Evolutionary conservation across 2,888 invertebrate species (phyloP).

Genomic region (Auanema sp.): DNA sequence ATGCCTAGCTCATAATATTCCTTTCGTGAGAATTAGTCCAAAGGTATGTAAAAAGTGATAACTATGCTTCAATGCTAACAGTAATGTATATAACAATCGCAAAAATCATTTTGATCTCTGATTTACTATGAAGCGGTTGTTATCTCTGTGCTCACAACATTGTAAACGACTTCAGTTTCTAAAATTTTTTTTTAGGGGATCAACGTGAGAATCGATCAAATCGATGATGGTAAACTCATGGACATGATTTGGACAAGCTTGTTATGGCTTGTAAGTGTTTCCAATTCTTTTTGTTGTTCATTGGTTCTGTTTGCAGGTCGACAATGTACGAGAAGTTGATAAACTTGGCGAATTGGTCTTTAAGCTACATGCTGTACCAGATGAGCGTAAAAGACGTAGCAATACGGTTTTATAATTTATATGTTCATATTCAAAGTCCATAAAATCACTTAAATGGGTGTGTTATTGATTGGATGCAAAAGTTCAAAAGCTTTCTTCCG

Average conservation of each 20-base stretch:
- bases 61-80: too few relatives aligned
- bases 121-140: too few relatives aligned
- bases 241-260: slow-evolving; percentile 59
- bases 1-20: slow-evolving; percentile 54
- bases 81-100: too few relatives aligned
- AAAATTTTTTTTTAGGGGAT: slow-evolving; percentile 32
- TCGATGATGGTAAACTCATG: slow-evolving; percentile 57
- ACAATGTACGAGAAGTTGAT: slow-evolving; percentile 43
- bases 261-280: slow-evolving; percentile 38
- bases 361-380: slow-evolving; percentile 39
- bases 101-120: too few relatives aligned
- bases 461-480: too few relatives aligned
- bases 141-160: too few relatives aligned
- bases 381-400: slow-evolving; percentile 42
- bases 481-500: too few relatives aligned
- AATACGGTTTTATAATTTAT: slow-evolving; percentile 42
- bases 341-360: slow-evolving; percentile 42
- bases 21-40: slow-evolving; percentile 55
- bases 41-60: slow-evolving; percentile 19
- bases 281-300: too few relatives aligned
- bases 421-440: too few relatives aligned
- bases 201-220: slow-evolving; percentile 54
- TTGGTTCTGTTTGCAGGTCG: slow-evolving; percentile 30
- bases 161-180: too few relatives aligned
- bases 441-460: too few relatives aligned